Evolutionary conservation across 2,888 invertebrate species (phyloP).

Genomic region (Drosophila stalkeri): DNA sequence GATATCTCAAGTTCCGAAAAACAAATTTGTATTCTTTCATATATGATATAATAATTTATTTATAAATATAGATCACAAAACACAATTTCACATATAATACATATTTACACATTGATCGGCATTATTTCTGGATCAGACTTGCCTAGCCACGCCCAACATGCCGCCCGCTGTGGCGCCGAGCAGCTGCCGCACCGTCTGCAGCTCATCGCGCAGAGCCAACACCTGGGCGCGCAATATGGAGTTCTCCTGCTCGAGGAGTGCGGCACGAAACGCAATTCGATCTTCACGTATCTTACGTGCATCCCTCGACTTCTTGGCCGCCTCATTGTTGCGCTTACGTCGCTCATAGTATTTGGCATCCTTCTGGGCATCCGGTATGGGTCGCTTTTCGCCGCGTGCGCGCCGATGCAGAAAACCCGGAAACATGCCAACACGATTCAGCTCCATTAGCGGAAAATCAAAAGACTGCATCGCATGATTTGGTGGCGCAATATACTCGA

Average conservation of each 20-base stretch:
- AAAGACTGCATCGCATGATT: constrained; percentile 60
- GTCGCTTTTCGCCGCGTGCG: constrained; percentile 92
- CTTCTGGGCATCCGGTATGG: constrained; percentile 94
- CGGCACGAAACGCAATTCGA: constrained; percentile 94
- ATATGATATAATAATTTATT: constrained; percentile 25
- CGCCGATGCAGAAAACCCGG: constrained; percentile 85
- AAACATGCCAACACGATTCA: constrained; percentile 81
- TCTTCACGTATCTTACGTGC: constrained; percentile 95
- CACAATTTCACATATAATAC: constrained; percentile 25
- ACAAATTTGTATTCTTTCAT: background rate
- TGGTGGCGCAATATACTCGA: constrained; percentile 78
- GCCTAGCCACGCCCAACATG: constrained; percentile 62
- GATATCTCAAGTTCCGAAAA: background rate
- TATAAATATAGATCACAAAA: constrained; percentile 56
- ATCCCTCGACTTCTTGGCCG: constrained; percentile 96
- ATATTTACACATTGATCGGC: constrained; percentile 46
- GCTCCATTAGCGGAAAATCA: constrained; percentile 82
- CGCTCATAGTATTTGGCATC: constrained; percentile 96
- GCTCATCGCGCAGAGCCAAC: constrained; percentile 91
- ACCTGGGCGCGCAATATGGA: constrained; percentile 93
- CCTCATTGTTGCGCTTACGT: constrained; percentile 94
- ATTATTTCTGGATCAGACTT: constrained; percentile 29
- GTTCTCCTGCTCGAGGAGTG: constrained; percentile 94
- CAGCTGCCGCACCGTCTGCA: constrained; percentile 82
- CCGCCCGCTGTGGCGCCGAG: constrained; percentile 68